phyloP scores from a whole-genome alignment of 2,888 invertebrate species.

The Cephus runcator region DNA sequence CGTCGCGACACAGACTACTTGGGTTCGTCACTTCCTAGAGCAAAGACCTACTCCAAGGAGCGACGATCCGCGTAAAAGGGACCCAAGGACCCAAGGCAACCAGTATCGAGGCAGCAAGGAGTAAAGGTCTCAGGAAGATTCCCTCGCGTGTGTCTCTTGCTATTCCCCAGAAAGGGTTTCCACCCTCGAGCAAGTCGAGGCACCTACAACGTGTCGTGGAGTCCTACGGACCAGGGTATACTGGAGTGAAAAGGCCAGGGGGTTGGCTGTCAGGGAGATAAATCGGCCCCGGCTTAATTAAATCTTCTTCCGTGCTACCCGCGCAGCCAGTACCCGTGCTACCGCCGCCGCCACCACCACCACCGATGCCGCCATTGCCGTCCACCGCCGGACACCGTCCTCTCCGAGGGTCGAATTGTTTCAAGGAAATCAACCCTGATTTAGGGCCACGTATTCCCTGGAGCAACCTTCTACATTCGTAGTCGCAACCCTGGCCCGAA shows the following conservation, averaged over 20 bases:
- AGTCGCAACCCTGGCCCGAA: background rate
- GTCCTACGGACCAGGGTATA: slow-evolving; percentile 29
- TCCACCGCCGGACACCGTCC: slow-evolving; percentile 47
- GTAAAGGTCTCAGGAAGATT: no score
- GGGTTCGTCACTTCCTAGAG: background rate
- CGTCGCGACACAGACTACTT: background rate
- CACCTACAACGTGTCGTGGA: slow-evolving; percentile 48
- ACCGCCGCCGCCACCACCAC: slow-evolving; percentile 17
- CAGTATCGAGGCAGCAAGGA: background rate
- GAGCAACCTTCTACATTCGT: background rate
- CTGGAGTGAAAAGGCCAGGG: slow-evolving; percentile 41
- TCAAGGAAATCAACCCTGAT: slow-evolving; percentile 63
- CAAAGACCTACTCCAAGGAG: background rate
- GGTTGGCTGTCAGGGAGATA: slow-evolving; percentile 65
- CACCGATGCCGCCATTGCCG: slow-evolving; percentile 21
- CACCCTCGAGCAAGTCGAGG: slow-evolving; percentile 28
- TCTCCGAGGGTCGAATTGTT: slow-evolving; percentile 53
- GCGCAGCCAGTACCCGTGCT: slow-evolving; percentile 33
- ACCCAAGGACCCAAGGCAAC: background rate
- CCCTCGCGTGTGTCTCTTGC: background rate
- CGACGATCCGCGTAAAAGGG: background rate
- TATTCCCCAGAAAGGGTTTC: slow-evolving; percentile 33
- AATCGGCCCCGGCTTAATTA: slow-evolving; percentile 66
- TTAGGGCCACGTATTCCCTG: slow-evolving; percentile 41
- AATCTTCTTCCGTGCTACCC: slow-evolving; percentile 64